Conservation (phyloP, 2,797 vertebrate species). For the Neopelma chrysocephalum region DNA sequence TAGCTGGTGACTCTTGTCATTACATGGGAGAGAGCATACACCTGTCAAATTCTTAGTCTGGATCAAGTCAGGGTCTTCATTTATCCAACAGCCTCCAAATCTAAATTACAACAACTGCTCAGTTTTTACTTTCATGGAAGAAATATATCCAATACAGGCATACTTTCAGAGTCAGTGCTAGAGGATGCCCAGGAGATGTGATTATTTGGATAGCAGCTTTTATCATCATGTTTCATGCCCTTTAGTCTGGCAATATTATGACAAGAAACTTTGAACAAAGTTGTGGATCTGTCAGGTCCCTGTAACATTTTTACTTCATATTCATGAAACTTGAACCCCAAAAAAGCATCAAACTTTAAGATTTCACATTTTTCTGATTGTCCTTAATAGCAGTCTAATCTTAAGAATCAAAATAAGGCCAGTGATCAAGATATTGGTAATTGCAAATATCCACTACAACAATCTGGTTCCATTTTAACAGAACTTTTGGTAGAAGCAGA, state of each 20-base stretch:
- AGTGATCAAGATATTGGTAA: background rate
- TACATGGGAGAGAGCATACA: background rate
- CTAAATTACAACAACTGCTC: background rate
- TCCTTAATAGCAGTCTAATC: background rate
- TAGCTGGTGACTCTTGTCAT: background rate
- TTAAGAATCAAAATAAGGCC: background rate
- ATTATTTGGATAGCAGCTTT: background rate
- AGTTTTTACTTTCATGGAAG: background rate
- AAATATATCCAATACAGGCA: background rate
- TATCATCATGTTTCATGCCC: background rate
- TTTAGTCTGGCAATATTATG: background rate
- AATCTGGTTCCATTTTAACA: background rate
- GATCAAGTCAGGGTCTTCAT: background rate
- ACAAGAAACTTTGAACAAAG: background rate
- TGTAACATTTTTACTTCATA: background rate
- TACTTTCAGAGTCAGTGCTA: background rate
- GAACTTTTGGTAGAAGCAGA: background rate
- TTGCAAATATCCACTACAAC: background rate
- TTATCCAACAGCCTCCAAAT: background rate
- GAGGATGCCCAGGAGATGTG: background rate
- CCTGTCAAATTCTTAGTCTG: background rate
- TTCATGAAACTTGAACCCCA: background rate
- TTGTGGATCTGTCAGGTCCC: background rate
- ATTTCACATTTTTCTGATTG: background rate
- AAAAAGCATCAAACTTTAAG: background rate